Evolutionary conservation across 2,888 invertebrate genomes (phyloP), one percentile per base, ranked within the genome.

Genomic region (Oxytorus armatus): DNA sequence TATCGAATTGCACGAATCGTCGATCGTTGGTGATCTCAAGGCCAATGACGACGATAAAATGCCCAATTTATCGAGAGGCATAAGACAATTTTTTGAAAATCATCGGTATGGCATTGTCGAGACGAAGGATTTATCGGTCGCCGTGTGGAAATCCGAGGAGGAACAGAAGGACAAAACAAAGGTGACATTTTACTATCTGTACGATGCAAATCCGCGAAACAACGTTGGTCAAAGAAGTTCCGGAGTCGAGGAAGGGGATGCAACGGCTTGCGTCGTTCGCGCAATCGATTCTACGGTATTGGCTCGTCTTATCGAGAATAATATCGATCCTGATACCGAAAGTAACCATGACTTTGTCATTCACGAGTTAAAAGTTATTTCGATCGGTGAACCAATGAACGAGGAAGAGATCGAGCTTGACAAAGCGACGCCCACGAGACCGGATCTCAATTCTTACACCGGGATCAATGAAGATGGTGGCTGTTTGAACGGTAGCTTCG

Each of bases 81-180:
- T 93, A 3, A 83, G 77, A 0, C 79, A 86, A 7, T 93, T 92
- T 77, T 93, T 93, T 72, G 86, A 90, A 47, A 82, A 83, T 1
- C 79, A 87, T 49, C 85, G 87, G 3, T 91, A 87, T 44, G 93
- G 92, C 0, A 85, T 93, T 14, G 57, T 93, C 2, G 88, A 88
- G 36, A 79, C 89, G 3, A 92, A 92, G 83, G 89, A 91, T 79
- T 82, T 83, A 21, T 77, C 85, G 1, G 90, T 92, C 0, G 92
- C 92, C 0, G 86, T 93, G 3, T 93, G 93, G 93, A 92, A 90
- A 74, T 89, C 87, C 0, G 88, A 89, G 1, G 90, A 91, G 23
- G 88, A 90, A 10, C 68, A 79, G 1, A 86, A 85, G 36, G 83
- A 84, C 39, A 82, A 82, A 55, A 80, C 73, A 3, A 85, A 82